Evolutionary conservation across 2,797 vertebrate species (phyloP).

Genomic region (Clarias platycephalus): DNA sequence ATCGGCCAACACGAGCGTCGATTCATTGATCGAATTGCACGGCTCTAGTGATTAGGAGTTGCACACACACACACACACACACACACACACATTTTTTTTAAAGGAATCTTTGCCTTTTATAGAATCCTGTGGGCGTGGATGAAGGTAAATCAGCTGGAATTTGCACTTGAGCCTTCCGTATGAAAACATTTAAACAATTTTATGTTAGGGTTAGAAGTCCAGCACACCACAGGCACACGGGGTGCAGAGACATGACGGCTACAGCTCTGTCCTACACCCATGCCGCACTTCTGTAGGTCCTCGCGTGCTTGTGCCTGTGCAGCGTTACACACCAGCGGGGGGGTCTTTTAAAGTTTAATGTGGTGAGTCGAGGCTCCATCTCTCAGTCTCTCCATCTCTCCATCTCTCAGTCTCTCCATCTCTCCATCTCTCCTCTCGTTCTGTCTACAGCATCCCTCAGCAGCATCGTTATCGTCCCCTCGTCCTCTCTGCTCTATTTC

Average conservation of each 20-base stretch:
- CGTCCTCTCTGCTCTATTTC: not conserved
- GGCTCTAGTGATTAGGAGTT: too few relatives aligned
- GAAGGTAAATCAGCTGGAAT: not conserved
- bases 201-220: not conserved
- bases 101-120: not conserved
- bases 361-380: not conserved
- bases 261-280: too few relatives aligned
- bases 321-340: not conserved
- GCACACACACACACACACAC: too few relatives aligned
- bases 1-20: too few relatives aligned
- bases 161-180: not conserved
- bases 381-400: too few relatives aligned
- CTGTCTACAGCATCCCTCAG: slow-evolving; percentile 14
- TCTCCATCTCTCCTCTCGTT: slow-evolving; percentile 3
- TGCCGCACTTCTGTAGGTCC: not conserved
- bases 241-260: not conserved
- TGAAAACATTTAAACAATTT: not conserved
- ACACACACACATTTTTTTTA: too few relatives aligned
- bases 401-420: not conserved
- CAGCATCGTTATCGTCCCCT: not conserved
- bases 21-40: too few relatives aligned
- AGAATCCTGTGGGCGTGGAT: not conserved
- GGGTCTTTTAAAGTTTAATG: slow-evolving; percentile 22
- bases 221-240: too few relatives aligned
- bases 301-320: not conserved